Evolutionary conservation across 2,113 vertebrate species (phyloP).

Genomic region (Aspiorhynchus laticeps): DNA sequence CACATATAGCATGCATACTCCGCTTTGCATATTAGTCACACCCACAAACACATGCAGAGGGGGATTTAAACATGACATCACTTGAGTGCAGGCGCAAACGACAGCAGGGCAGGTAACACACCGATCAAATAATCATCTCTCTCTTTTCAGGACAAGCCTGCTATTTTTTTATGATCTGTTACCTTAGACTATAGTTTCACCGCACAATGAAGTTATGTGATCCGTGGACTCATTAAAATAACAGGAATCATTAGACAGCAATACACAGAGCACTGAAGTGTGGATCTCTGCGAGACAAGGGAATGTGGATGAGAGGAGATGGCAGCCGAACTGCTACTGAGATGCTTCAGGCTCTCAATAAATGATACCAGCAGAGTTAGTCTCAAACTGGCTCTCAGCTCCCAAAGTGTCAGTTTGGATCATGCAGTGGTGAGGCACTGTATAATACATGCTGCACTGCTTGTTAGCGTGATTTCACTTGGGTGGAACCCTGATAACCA

Average conservation of each 20-base stretch:
- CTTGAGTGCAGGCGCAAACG: constrained; percentile 29
- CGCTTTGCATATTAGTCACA: constrained; percentile 30
- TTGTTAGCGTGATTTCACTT: constrained; percentile 31
- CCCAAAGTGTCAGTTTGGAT: constrained; percentile 50
- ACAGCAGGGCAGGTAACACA: constrained; percentile 18
- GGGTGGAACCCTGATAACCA: constrained; percentile 18
- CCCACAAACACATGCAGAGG: constrained; percentile 16
- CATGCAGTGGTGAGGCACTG: constrained; percentile 34
- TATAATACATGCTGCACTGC: constrained; percentile 28
- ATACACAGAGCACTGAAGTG: constrained; percentile 4
- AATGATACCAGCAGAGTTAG: constrained; percentile 52
- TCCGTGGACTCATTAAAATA: constrained; percentile 16
- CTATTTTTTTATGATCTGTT: constrained; percentile 39
- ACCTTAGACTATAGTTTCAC: constrained; percentile 2
- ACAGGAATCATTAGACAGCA: constrained; percentile 29
- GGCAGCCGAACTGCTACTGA: constrained; percentile 26
- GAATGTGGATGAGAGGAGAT: constrained; percentile 32
- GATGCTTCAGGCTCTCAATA: constrained; percentile 57
- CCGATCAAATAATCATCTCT: neutral
- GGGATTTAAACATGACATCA: constrained; percentile 37
- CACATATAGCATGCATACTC: constrained; percentile 4
- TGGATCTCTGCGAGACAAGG: neutral
- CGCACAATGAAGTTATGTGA: neutral
- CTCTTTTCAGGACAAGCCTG: constrained; percentile 25
- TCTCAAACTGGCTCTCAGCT: constrained; percentile 52